Evolutionary conservation across 2,888 invertebrate species (phyloP).

Genomic region (Eustalomyia histrio): DNA sequence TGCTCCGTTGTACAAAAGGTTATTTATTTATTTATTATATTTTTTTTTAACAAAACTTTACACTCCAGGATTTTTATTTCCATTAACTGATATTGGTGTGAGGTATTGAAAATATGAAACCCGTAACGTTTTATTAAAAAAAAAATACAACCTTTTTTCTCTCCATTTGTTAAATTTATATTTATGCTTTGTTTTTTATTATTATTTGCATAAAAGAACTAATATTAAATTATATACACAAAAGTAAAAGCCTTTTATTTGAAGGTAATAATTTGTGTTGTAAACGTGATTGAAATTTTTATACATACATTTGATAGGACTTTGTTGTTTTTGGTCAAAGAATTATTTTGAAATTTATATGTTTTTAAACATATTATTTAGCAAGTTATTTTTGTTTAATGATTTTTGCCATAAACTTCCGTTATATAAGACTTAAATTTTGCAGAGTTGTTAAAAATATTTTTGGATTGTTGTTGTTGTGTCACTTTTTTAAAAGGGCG

Average conservation of each 20-base stretch:
- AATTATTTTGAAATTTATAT: conserved; percentile 37
- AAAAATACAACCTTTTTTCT: conserved; percentile 1
- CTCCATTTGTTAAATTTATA: conserved; percentile 25
- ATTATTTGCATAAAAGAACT: not conserved
- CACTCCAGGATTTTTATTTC: conserved; percentile 27
- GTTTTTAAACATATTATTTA: conserved; percentile 25
- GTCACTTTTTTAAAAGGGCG: too few species aligned
- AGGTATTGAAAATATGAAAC: conserved; percentile 9
- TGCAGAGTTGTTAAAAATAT: too few species aligned
- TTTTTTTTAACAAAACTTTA: conserved; percentile 45
- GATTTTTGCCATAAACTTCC: too few species aligned
- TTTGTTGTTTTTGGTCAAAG: not conserved
- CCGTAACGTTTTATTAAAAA: conserved; percentile 5
- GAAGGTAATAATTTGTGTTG: conserved; percentile 50
- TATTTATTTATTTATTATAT: too few species aligned
- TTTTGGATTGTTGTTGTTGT: too few species aligned
- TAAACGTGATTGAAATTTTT: conserved; percentile 58
- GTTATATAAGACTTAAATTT: too few species aligned
- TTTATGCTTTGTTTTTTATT: conserved; percentile 23
- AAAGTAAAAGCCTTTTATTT: conserved; percentile 25
- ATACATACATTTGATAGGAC: not conserved
- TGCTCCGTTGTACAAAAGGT: conserved; percentile 47
- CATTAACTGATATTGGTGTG: conserved; percentile 6
- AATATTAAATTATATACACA: conserved; percentile 40
- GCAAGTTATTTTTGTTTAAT: not conserved